These are phyloP conservation scores for Tyria jacobaeae DNA, from an alignment of 2,888 invertebrate genomes.

Conservation along the genomic window DNA sequence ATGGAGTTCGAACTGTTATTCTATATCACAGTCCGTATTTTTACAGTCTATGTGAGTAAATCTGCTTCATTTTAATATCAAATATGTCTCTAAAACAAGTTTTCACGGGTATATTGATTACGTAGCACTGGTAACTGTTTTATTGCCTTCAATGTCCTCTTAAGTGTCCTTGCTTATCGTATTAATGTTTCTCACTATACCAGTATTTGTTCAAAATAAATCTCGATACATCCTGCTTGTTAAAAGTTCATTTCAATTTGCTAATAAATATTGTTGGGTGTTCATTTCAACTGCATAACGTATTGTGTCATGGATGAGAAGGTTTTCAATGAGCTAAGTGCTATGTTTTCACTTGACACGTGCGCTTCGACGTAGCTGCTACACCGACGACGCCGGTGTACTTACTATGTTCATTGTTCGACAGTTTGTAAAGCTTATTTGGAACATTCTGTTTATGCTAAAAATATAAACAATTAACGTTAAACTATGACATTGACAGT, in stretches of 20 bases:
- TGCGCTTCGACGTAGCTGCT: conserved; percentile 23
- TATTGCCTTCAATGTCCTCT: conserved; percentile 34
- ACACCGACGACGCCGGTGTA: conserved; percentile 24
- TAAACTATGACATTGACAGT: conserved; percentile 32
- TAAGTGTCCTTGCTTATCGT: conserved; percentile 26
- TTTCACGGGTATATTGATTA: conserved; percentile 35
- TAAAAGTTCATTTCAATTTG: conserved; percentile 18
- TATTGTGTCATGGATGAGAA: conserved; percentile 35
- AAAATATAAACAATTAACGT: conserved; percentile 40
- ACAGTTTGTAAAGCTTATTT: conserved; percentile 37
- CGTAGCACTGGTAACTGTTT: conserved; percentile 39
- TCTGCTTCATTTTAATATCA: conserved; percentile 28
- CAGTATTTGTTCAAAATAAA: conserved; percentile 7
- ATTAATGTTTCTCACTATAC: conserved; percentile 12
- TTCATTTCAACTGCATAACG: conserved; percentile 29
- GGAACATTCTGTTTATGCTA: conserved; percentile 35
- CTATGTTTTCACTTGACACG: conserved; percentile 47
- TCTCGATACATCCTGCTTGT: conserved; percentile 11
- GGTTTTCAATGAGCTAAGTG: conserved; percentile 40
- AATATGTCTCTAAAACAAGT: conserved; percentile 25
- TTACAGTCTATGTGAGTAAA: conserved; percentile 56
- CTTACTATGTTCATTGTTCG: conserved; percentile 18
- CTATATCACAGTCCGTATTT: conserved; percentile 49
- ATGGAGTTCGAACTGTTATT: conserved; percentile 50
- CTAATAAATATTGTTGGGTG: conserved; percentile 23